These are phyloP conservation scores for Orthonyx spaldingii DNA, from an alignment of 2,113 vertebrate species.

Conservation along the genomic window DNA sequence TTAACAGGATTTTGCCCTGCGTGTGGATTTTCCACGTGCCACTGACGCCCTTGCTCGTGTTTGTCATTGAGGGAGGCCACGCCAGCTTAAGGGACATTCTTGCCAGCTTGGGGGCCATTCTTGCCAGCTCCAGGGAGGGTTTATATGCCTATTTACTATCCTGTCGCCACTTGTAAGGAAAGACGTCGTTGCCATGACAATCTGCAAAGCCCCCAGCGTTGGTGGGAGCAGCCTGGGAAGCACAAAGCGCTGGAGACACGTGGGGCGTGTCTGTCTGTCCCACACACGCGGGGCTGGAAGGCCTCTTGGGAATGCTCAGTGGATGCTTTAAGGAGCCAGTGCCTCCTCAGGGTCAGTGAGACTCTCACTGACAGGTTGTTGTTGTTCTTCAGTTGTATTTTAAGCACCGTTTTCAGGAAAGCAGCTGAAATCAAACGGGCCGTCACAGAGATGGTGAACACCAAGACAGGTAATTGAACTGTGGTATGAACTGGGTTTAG, in stretches of 20 bases:
- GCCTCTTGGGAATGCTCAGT: not conserved
- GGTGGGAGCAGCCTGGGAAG: not conserved
- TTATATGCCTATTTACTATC: constrained; percentile 12
- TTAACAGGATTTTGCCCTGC: not conserved
- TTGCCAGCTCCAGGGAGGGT: not conserved
- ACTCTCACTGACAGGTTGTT: rapidly evolving
- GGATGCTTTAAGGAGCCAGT: not conserved
- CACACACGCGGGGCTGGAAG: not conserved
- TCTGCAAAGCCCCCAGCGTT: not conserved
- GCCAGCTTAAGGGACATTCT: not conserved
- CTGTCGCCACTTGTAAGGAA: not conserved
- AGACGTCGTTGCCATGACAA: not conserved
- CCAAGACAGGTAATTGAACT: too few species aligned
- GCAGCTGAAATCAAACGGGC: not conserved
- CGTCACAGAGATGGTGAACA: not conserved
- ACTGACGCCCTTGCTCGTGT: not conserved
- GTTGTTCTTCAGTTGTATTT: not conserved
- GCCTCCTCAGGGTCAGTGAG: not conserved
- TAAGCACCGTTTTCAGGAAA: not conserved
- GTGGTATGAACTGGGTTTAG: not conserved
- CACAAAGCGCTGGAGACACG: not conserved
- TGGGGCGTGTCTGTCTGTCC: not conserved
- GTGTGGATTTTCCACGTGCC: not conserved
- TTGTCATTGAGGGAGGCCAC: not conserved
- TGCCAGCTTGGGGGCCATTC: not conserved